Evolutionary conservation across 2,113 vertebrate genomes (phyloP).

Genomic region (Platanista minor): DNA sequence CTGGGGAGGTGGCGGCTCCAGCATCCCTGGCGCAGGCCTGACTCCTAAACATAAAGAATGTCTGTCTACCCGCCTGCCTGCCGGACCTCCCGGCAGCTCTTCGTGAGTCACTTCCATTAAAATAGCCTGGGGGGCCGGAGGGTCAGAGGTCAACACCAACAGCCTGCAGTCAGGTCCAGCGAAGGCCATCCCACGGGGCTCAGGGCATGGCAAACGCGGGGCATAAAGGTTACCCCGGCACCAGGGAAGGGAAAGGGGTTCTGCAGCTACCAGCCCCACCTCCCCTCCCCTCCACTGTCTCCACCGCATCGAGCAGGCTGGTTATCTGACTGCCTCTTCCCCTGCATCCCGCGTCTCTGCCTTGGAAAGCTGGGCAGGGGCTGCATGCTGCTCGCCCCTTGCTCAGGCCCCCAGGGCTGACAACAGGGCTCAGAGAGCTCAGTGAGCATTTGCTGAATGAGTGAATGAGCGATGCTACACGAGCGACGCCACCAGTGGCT

Average conservation of each 20-base stretch:
- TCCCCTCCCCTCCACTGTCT: fast-evolving
- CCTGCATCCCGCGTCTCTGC: neutral
- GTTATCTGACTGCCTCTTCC: neutral
- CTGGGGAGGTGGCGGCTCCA: neutral
- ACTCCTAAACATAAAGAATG: neutral
- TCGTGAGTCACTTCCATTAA: neutral
- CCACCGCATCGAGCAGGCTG: fast-evolving
- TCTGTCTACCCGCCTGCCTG: neutral
- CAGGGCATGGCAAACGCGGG: neutral
- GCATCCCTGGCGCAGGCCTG: neutral
- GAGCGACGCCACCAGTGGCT: neutral
- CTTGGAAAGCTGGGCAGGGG: neutral
- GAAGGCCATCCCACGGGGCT: neutral
- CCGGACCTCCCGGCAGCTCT: neutral
- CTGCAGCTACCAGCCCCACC: too few species aligned
- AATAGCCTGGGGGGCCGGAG: conserved; percentile 27
- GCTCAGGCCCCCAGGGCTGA: neutral
- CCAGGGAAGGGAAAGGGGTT: neutral
- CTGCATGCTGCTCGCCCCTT: neutral
- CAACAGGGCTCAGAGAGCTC: neutral
- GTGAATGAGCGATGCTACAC: neutral
- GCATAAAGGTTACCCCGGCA: neutral
- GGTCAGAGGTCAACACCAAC: neutral
- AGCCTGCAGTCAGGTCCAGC: neutral
- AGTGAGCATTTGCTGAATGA: too few species aligned